phyloP scores from a whole-genome alignment of 2,797 vertebrate species.

The Notolabrus celidotus region DNA sequence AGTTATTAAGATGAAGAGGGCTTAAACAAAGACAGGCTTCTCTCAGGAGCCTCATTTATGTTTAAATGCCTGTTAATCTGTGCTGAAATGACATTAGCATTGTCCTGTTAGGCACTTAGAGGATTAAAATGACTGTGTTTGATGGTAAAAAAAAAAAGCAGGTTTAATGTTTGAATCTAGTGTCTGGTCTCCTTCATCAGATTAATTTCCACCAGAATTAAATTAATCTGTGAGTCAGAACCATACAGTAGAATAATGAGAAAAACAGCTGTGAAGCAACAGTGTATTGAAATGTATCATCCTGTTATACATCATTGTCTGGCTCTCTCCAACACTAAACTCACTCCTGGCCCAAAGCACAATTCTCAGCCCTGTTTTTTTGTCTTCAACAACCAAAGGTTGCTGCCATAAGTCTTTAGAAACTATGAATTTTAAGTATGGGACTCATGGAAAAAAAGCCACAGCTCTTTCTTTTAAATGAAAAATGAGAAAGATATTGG shows the following conservation, averaged over 20 bases:
- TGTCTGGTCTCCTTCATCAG: neutral
- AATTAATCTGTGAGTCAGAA: neutral
- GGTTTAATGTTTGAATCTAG: slow-evolving; percentile 4
- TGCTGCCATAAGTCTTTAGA: neutral
- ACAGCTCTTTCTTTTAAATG: neutral
- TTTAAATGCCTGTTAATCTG: slow-evolving; percentile 69
- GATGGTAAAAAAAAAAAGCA: slow-evolving; percentile 19
- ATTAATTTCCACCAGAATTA: neutral
- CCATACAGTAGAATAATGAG: neutral
- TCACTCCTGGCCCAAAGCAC: neutral
- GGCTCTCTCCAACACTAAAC: neutral
- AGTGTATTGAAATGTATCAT: neutral
- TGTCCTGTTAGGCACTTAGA: slow-evolving; percentile 35
- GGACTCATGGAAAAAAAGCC: neutral
- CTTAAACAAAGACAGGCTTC: slow-evolving; percentile 60
- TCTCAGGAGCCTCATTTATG: slow-evolving; percentile 54
- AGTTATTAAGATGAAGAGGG: slow-evolving; percentile 51
- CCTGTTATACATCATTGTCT: neutral
- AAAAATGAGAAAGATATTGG: too few species aligned
- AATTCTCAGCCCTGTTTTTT: neutral
- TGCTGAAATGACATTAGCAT: slow-evolving; percentile 58
- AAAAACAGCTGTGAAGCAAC: neutral
- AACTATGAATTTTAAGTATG: neutral
- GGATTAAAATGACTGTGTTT: slow-evolving; percentile 48
- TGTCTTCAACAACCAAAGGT: neutral